Evolutionary conservation across 2,888 invertebrate genomes (phyloP).

Genomic region (Chrysotoxum bicinctum): DNA sequence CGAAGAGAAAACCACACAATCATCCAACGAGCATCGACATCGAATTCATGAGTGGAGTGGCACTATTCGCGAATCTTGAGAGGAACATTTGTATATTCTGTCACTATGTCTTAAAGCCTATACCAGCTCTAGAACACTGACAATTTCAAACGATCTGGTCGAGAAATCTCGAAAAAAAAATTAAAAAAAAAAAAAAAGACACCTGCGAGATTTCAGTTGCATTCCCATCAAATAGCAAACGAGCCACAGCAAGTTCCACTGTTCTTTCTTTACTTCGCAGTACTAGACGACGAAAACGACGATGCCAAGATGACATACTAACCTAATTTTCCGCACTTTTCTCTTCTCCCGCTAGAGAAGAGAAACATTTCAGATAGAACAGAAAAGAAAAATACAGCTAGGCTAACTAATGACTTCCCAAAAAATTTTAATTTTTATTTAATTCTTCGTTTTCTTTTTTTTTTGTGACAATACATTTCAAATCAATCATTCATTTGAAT

Average conservation of each 20-base stretch:
- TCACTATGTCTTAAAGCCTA: neutral
- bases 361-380: conserved; percentile 43
- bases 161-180: conserved; percentile 15
- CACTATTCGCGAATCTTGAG: conserved; percentile 24
- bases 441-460: conserved; percentile 15
- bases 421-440: conserved; percentile 24
- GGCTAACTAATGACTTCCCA: conserved; percentile 38
- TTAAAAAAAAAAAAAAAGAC: conserved; percentile 22
- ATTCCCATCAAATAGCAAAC: conserved; percentile 23
- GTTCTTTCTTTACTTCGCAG: conserved; percentile 17
- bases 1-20: conserved; percentile 30
- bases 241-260: conserved; percentile 15
- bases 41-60: neutral
- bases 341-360: conserved; percentile 47
- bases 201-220: conserved; percentile 63
- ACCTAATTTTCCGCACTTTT: conserved; percentile 63
- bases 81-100: conserved; percentile 13
- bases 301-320: conserved; percentile 72
- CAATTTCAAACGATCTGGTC: conserved; percentile 8
- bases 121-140: neutral
- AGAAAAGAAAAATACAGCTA: conserved; percentile 31
- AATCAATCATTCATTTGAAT: neutral
- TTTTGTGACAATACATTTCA: neutral
- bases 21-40: neutral
- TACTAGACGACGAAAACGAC: conserved; percentile 45